Evolutionary conservation across 2,888 invertebrate genomes (phyloP).

Genomic region (Therioaphis trifolii): DNA sequence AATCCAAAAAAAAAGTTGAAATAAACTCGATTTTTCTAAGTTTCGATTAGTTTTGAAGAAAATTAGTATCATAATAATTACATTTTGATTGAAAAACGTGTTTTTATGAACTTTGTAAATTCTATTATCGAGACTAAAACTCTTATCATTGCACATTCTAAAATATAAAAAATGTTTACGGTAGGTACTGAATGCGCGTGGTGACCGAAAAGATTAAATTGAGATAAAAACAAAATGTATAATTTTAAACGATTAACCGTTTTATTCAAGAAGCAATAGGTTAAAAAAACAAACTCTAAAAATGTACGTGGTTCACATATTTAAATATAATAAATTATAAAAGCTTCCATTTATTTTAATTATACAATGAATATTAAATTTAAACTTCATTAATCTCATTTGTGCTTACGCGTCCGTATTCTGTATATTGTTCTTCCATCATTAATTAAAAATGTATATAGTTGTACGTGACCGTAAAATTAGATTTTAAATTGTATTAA

Average conservation of each 20-base stretch:
- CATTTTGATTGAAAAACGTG: no score
- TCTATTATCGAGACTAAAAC: no score
- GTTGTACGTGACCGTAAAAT: slow-evolving; percentile 17
- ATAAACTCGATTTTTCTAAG: not conserved
- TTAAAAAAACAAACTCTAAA: slow-evolving; percentile 11
- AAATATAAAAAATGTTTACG: no score
- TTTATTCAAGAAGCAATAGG: slow-evolving; percentile 25
- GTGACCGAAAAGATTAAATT: not conserved
- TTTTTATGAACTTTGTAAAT: no score
- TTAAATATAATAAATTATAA: slow-evolving; percentile 47
- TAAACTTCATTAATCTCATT: slow-evolving; percentile 51
- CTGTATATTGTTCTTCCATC: slow-evolving; percentile 27
- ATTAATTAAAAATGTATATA: slow-evolving; percentile 46
- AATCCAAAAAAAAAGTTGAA: no score
- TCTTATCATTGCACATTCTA: no score
- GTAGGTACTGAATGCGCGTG: not conserved
- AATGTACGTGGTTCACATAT: not conserved
- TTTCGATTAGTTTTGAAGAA: not conserved
- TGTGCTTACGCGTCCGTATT: not conserved
- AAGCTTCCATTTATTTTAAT: slow-evolving; percentile 48
- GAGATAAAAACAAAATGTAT: slow-evolving; percentile 14
- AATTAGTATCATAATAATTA: no score
- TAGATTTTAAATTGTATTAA: slow-evolving; percentile 25
- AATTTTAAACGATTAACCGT: slow-evolving; percentile 21
- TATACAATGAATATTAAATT: slow-evolving; percentile 52